These are phyloP conservation scores for Plebejus anna DNA, from an alignment of 2,888 invertebrate genomes.

Conservation along the genomic window DNA sequence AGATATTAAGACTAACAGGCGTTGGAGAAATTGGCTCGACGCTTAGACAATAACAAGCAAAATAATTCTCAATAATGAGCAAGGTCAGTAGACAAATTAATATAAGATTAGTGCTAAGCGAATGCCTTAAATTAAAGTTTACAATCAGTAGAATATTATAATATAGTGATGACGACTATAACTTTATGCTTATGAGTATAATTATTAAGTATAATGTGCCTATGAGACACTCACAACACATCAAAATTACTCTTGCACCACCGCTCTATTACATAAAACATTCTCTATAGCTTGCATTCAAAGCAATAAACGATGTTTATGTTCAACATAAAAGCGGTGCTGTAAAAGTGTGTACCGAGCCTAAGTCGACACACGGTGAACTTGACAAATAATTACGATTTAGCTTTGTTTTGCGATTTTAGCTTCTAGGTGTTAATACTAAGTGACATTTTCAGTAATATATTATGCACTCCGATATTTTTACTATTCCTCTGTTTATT, in stretches of 20 bases:
- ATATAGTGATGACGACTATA: conserved; percentile 1
- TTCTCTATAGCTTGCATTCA: neutral
- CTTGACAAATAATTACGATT: neutral
- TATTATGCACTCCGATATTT: neutral
- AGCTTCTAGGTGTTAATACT: neutral
- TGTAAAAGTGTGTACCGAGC: neutral
- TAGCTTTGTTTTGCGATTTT: neutral
- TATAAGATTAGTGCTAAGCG: neutral
- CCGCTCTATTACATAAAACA: neutral
- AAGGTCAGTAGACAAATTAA: neutral
- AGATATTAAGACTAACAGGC: neutral
- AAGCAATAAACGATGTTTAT: neutral
- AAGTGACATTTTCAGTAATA: neutral
- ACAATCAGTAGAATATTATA: conserved; percentile 3
- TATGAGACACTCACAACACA: conserved; percentile 22
- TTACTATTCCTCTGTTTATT: neutral
- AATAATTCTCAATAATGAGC: conserved; percentile 11
- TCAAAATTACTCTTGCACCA: neutral
- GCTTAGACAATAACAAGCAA: conserved; percentile 1
- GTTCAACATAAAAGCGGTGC: neutral
- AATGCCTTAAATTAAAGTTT: neutral
- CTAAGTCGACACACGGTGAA: neutral
- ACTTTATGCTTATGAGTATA: conserved; percentile 17
- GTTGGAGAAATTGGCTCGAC: neutral
- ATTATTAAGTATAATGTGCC: conserved; percentile 8